Conservation (phyloP, 2,797 vertebrate species). For the Xenops minutus region DNA sequence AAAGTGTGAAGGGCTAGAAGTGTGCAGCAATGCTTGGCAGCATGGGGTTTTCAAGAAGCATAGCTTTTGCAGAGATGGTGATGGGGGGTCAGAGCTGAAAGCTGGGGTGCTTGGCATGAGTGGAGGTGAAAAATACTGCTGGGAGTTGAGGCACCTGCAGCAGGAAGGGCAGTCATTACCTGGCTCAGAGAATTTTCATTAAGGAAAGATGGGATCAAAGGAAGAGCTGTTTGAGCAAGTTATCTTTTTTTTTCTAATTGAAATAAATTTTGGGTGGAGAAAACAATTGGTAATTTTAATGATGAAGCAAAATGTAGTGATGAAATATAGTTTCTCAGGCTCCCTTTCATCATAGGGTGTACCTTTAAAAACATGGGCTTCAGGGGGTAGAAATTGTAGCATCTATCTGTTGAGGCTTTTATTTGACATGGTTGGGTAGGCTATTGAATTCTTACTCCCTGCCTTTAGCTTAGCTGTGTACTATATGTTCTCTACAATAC, state of each 20-base stretch:
- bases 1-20: neutral
- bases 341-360: neutral
- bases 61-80: neutral
- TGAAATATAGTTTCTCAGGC: neutral
- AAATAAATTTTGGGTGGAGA: neutral
- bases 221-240: neutral
- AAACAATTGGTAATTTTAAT: neutral
- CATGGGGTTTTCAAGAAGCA: neutral
- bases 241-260: neutral
- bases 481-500: slow-evolving; percentile 11
- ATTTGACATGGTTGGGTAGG: slow-evolving; percentile 52
- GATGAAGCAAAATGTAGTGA: neutral
- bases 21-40: accelerated
- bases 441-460: slow-evolving; percentile 41
- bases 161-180: neutral
- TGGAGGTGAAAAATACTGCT: neutral
- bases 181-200: neutral
- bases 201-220: neutral
- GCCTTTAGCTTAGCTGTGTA: slow-evolving; percentile 19
- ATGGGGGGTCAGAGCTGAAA: neutral
- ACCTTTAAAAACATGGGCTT: neutral
- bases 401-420: slow-evolving; percentile 4
- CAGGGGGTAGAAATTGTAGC: neutral
- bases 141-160: neutral
- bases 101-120: accelerated